Evolutionary conservation across 2,888 invertebrate genomes (phyloP), one percentile per base, ranked within the genome.

Genomic region (Crioceris asparagi): DNA sequence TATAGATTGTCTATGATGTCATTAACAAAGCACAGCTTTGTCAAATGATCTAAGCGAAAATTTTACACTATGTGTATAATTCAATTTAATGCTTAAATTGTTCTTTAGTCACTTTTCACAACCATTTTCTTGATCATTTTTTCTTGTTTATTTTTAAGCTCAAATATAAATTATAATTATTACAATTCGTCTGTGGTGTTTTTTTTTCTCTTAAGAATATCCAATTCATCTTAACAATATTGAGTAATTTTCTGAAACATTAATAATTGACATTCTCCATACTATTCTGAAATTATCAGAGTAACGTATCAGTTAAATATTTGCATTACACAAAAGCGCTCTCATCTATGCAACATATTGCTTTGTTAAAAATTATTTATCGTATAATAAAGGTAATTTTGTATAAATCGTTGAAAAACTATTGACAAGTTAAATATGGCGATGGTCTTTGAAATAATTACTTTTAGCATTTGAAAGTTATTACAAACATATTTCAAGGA

Each of bases 111-210:
- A 52, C 46, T 46, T 50, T 50, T 60, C 61, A 60, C 61, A 60
- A 61, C 60, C 61, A 51, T 61, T 51, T 56, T 57, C 53, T 56
- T 58, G 57, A 58, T 59, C 56, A 53, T 44, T 52, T 58, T 56
- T 49, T 50, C 46, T 47, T 43, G 43, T 38, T 44, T 27, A 15
- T 7, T 41, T 43, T 39, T 41, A 50, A 52, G 48, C 49, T 51
- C 46, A 48, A 47, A 39, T 48, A 45, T 43, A 30, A 43, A 39
- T 39, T 36, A 40, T 27, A 27, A 27, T 15, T 27, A 8, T 15
- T 4, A 4, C 6, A 25, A 25, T 6, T 6, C 11, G n/a, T 25
- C 12, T 25, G 11, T 4, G 25, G 12, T 6, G 6, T 11, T 25
- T 25, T 25, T 25, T n/a, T n/a, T n/a, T n/a, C 21, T 21, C 21